Evolutionary conservation across 2,888 invertebrate genomes (phyloP), one percentile per base, ranked within the genome.

Genomic region (Willowsia nigromaculata): DNA sequence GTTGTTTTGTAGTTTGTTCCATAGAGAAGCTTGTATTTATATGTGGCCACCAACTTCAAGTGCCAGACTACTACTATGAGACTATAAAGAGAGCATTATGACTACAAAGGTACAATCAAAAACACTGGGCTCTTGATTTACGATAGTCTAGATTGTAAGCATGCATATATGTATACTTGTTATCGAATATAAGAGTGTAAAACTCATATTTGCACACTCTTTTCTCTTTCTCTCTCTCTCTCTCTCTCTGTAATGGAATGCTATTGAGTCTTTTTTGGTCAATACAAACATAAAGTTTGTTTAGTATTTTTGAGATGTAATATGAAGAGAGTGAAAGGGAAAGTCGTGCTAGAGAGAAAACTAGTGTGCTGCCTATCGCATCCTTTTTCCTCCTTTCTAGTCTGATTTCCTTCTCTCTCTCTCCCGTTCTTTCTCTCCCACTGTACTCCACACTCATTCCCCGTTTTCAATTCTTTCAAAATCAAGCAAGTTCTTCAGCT

Each of bases 51-150:
- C 80, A 81, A 22, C 53, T 56, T 37, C 37, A 56, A 81, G n/a
- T 81, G 56, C 43, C 15, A 40, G 22, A 56, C 37, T 74, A n/a
- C 37, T 30, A 50, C 15, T 1, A 27, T 22, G 1, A 53, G n/a
- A 81, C 22, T 30, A 40, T 15, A 62, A 78, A 22, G 30, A 47
- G 33, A 59, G 47, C 27, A 85, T 62, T 59, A 76, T 76, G 85
- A 76, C 76, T 76, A 85, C 76, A 82, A 83, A 88, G 83, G 82
- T 83, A 76, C 59, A 88, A 88, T 88, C 88, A 88, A 83, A 88
- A 82, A 88, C 88, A 88, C 50, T 76, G 59, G 62, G 59, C 62
- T 83, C 76, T 83, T 88, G 88, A 88, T 88, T 88, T 88, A 88
- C 88, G 88, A 88, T 83, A 88, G 9, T 13, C 47, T 74, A 47